Base-by-base conservation (phyloP, 2,113 vertebrate genomes). In the Okapia johnstoni region DNA sequence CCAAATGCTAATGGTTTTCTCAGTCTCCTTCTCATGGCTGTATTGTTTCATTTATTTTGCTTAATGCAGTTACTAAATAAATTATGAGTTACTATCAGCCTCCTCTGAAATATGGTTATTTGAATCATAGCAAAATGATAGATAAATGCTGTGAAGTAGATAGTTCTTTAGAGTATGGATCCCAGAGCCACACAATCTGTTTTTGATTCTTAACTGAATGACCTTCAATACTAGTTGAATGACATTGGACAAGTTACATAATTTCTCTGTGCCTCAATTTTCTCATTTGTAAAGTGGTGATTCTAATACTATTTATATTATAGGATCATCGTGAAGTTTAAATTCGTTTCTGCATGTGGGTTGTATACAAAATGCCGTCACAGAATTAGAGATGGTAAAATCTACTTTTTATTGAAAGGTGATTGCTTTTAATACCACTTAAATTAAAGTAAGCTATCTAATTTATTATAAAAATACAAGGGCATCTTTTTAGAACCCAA, bases 31-130 rank as follows among this genome's bases (percentile, higher is more conserved):
- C 30, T 93, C 57, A 95, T 93, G 33, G 21, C 15, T 90, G 6
- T 57, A 76, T 87, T 87, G 33, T 90, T 97, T 48, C 85, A 80
- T 97, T 96, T 97, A 95, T 28, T 95, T 28, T 77, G 6, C 6
- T 77, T 93, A 94, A 60, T 96, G 36, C 86, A 93, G 94, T 25
- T 95, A 91, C 43, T 94, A 93, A 97, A 90, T 90, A 97, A 97
- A 83, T 93, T 81, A 79, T 93, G 43, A 95, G 10, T 81, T 97
- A 88, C 36, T 2, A 81, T 48, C 66, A 90, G 5, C 9, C 19
- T 85, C 88, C 16, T 61, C 50, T 94, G 94, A 97, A 88, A 90
- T 93, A 57, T 55, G 25, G 88, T 92, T 95, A 87, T 83, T 93
- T 94, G 14, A 93, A 43, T 94, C 66, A 89, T 52, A 73, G 17